These are phyloP conservation scores for Drosophila mercatorum DNA, from an alignment of 2,888 invertebrate species.

Conservation along the genomic window DNA sequence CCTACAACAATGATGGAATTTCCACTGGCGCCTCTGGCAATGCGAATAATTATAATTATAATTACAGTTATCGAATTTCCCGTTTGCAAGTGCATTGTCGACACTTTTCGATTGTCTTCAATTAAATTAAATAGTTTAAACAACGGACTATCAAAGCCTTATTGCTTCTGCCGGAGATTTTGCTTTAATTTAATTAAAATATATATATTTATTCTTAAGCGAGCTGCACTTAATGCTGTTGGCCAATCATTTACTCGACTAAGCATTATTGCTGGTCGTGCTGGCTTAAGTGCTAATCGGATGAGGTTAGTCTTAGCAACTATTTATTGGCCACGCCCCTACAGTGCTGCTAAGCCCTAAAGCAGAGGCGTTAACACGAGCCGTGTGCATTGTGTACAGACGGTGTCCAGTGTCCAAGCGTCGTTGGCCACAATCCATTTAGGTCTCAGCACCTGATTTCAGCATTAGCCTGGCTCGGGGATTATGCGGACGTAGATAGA, in stretches of 20 bases:
- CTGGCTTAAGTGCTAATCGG: slow-evolving; percentile 16
- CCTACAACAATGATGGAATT: slow-evolving; percentile 64
- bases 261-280: neutral
- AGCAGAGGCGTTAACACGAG: slow-evolving; percentile 25
- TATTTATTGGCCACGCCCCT: slow-evolving; percentile 2
- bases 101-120: slow-evolving; percentile 6
- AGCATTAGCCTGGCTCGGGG: neutral
- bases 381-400: slow-evolving; percentile 18
- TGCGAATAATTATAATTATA: slow-evolving; percentile 31
- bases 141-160: neutral
- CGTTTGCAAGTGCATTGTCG: slow-evolving; percentile 47
- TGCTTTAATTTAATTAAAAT: neutral
- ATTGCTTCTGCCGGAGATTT: neutral
- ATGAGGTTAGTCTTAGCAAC: slow-evolving; percentile 6
- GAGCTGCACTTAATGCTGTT: neutral
- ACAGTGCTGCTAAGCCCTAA: slow-evolving; percentile 10
- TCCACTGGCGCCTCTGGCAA: slow-evolving; percentile 42
- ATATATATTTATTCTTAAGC: no score
- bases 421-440: slow-evolving; percentile 38
- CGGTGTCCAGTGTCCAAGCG: slow-evolving; percentile 25
- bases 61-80: slow-evolving; percentile 46
- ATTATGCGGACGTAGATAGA: neutral
- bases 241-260: neutral
- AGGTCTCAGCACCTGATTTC: slow-evolving; percentile 58
- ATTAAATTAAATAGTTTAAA: slow-evolving; percentile 1